A percentile compares a stretch with the other conserved stretches of the same genome.
These are phyloP conservation scores for Drosophila rellima DNA, from an alignment of 2,888 invertebrate species.

Conservation along the genomic window DNA sequence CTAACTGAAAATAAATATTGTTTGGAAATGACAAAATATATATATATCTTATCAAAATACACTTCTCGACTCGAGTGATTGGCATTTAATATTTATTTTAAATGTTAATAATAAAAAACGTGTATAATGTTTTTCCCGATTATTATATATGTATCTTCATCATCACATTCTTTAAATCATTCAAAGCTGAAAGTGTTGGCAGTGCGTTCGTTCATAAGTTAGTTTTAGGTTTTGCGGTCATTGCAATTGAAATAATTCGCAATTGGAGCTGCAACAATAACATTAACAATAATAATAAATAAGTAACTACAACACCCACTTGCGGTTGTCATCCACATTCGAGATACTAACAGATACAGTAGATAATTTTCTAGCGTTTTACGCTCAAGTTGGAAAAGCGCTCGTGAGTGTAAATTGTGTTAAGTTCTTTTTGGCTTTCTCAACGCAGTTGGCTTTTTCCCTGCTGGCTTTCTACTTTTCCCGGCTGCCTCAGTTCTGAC, in stretches of 20 bases:
- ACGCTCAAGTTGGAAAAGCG: slow-evolving; percentile 74
- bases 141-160: neutral
- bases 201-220: slow-evolving; percentile 4
- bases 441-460: slow-evolving; percentile 21
- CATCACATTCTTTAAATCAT: neutral
- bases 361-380: slow-evolving; percentile 65
- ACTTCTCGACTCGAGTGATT: too few species aligned
- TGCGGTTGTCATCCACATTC: slow-evolving; percentile 67
- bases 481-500: slow-evolving; percentile 55
- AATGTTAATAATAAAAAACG: too few species aligned
- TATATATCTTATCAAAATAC: too few species aligned
- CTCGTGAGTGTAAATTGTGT: slow-evolving; percentile 79
- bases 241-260: slow-evolving; percentile 63
- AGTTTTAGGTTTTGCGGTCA: slow-evolving; percentile 73
- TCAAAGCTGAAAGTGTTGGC: slow-evolving; percentile 4
- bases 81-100: too few species aligned
- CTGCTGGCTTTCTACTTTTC: slow-evolving; percentile 68
- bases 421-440: slow-evolving; percentile 81
- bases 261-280: slow-evolving; percentile 70
- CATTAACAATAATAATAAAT: slow-evolving; percentile 28
- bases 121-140: too few species aligned
- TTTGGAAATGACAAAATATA: too few species aligned
- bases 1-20: too few species aligned
- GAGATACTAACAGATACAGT: slow-evolving; percentile 1
- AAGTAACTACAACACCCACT: slow-evolving; percentile 66